A percentile compares a stretch with the other conserved stretches of the same genome.
Evolutionary conservation across 2,888 invertebrate species (phyloP).

Genomic region (Taphrorychus bicolor): DNA sequence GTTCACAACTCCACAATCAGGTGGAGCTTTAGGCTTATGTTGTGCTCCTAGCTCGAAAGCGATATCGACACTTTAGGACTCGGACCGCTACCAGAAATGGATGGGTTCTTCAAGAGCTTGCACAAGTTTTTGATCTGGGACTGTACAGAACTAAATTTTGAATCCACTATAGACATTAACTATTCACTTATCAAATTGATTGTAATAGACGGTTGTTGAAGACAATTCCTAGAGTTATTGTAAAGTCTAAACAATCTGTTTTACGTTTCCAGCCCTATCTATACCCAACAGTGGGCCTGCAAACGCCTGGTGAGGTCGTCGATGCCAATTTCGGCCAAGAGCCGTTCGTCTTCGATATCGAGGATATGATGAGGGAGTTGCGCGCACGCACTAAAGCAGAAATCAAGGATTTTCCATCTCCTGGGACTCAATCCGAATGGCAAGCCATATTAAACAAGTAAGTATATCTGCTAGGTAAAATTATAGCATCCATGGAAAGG

Average conservation of each 20-base stretch:
- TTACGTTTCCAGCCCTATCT: conserved; percentile 83
- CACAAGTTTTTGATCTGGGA: too few relatives aligned
- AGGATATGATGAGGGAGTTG: conserved; percentile 94
- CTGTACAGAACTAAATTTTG: too few relatives aligned
- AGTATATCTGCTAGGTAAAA: conserved; percentile 43
- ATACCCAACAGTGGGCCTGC: conserved; percentile 97
- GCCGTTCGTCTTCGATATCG: conserved; percentile 97
- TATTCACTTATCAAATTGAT: too few relatives aligned
- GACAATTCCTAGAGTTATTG: not conserved
- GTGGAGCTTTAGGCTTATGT: too few relatives aligned
- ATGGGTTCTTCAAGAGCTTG: too few relatives aligned
- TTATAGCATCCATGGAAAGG: not conserved
- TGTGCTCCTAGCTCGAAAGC: too few relatives aligned
- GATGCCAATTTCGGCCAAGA: conserved; percentile 99
- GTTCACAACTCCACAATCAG: too few relatives aligned
- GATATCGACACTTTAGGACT: too few relatives aligned
- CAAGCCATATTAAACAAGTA: conserved; percentile 92
- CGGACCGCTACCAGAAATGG: too few relatives aligned
- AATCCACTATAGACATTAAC: too few relatives aligned
- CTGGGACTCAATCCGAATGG: conserved; percentile 89
- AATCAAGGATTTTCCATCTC: conserved; percentile 87
- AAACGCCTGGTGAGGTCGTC: conserved; percentile 97
- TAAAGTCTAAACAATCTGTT: not conserved
- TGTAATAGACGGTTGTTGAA: too few relatives aligned
- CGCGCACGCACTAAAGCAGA: conserved; percentile 81